These are phyloP conservation scores for Tenualosa thibaudeaui DNA, from an alignment of 2,797 vertebrate species.

Conservation along the genomic window DNA sequence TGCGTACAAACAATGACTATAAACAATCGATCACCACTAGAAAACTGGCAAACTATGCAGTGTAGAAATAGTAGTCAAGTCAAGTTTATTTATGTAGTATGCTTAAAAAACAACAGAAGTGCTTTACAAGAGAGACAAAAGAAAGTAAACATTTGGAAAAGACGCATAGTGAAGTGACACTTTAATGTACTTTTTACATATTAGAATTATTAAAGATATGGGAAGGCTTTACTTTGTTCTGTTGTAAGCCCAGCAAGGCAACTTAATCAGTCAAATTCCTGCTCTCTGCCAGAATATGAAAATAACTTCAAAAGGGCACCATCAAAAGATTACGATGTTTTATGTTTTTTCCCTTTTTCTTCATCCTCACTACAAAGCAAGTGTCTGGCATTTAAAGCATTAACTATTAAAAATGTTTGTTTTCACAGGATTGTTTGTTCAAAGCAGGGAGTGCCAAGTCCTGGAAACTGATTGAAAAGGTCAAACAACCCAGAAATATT, in stretches of 20 bases:
- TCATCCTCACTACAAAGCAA: conserved; percentile 35
- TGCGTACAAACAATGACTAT: neutral
- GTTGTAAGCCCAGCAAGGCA: conserved; percentile 26
- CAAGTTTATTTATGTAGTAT: no score
- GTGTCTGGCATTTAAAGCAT: conserved; percentile 39
- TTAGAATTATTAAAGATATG: neutral
- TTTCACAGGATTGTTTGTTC: conserved; percentile 29
- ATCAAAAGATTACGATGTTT: conserved; percentile 31
- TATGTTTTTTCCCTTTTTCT: conserved; percentile 9
- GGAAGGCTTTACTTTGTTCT: conserved; percentile 26
- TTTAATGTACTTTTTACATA: neutral
- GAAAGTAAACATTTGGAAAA: no score
- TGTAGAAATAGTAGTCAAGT: no score
- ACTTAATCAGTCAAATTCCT: conserved; percentile 33
- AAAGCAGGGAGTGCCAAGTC: conserved; percentile 24
- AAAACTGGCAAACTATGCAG: neutral
- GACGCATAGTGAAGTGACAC: neutral
- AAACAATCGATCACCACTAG: neutral
- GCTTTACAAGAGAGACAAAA: no score
- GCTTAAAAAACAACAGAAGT: no score
- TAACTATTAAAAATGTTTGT: conserved; percentile 30
- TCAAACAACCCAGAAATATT: conserved; percentile 19
- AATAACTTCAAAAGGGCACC: conserved; percentile 37
- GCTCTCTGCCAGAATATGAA: conserved; percentile 29
- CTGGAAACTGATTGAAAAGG: conserved; percentile 34